Evolutionary conservation across 2,888 invertebrate species (phyloP).

Genomic region (Nemoura dubitans): DNA sequence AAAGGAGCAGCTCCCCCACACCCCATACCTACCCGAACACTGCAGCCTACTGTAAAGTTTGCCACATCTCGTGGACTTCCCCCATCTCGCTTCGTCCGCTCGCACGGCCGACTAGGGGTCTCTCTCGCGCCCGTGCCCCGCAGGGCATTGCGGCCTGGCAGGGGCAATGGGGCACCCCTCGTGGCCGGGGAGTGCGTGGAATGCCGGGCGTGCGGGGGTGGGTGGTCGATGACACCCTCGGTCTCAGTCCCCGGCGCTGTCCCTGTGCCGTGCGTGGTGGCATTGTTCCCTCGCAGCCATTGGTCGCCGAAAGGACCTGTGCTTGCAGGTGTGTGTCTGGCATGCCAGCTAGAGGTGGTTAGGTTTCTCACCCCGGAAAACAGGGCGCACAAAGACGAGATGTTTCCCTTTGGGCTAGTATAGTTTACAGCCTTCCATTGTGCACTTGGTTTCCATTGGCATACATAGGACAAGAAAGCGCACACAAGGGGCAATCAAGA

Average conservation of each 20-base stretch:
- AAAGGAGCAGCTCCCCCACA: not conserved
- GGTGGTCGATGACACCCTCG: not conserved
- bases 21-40: not conserved
- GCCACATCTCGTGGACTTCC: not conserved
- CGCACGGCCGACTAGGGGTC: not conserved
- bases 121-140: not conserved
- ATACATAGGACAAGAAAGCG: not conserved
- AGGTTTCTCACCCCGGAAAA: conserved; percentile 12
- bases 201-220: not conserved
- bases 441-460: not conserved
- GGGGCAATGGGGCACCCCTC: no score
- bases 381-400: not conserved
- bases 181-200: not conserved
- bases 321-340: not conserved
- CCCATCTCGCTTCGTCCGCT: no score
- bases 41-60: not conserved
- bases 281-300: not conserved
- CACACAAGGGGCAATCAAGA: not conserved
- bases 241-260: no score
- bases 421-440: not conserved
- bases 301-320: not conserved
- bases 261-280: not conserved
- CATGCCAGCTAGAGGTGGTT: not conserved
- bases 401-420: not conserved
- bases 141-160: no score